Evolutionary conservation across 2,888 invertebrate species (phyloP).

Genomic region (Petrolisthes cinctipes): DNA sequence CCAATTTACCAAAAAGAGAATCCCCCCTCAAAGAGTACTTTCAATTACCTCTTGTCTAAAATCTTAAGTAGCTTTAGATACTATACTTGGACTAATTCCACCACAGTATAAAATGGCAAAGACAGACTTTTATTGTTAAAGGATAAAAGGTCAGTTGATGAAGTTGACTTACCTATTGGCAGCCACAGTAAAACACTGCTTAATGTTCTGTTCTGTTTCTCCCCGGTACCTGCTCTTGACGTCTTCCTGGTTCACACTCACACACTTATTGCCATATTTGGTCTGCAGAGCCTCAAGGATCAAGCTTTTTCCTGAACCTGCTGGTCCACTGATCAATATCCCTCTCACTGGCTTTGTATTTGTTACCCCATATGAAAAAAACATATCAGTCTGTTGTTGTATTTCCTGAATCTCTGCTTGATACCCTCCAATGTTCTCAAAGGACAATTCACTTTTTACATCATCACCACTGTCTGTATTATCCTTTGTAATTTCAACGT

Average conservation of each 20-base stretch:
- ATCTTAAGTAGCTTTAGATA: too few relatives aligned
- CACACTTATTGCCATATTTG: conserved; percentile 34
- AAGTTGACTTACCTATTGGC: conserved; percentile 35
- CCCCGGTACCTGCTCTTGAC: conserved; percentile 49
- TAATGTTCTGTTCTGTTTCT: conserved; percentile 51
- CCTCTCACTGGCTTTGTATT: conserved; percentile 16
- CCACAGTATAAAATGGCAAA: too few relatives aligned
- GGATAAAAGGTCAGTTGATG: not conserved
- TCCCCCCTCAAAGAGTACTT: too few relatives aligned
- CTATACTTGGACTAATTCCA: too few relatives aligned
- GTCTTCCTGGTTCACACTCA: conserved; percentile 28
- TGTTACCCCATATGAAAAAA: conserved; percentile 32
- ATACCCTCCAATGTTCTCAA: conserved; percentile 51
- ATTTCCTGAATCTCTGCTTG: conserved; percentile 28
- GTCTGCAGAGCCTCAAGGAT: conserved; percentile 45
- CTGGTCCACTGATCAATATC: conserved; percentile 53
- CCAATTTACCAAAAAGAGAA: too few relatives aligned
- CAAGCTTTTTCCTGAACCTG: conserved; percentile 54
- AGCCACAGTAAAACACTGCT: conserved; percentile 35
- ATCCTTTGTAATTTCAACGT: conserved; percentile 5
- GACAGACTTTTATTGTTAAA: too few relatives aligned
- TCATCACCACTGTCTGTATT: not conserved
- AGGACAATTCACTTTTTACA: conserved; percentile 6
- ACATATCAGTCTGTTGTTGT: conserved; percentile 39
- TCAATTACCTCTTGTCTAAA: too few relatives aligned